phyloP scores from a whole-genome alignment of 2,888 invertebrate genomes.

The Sinopyrophorus schimmeli region DNA sequence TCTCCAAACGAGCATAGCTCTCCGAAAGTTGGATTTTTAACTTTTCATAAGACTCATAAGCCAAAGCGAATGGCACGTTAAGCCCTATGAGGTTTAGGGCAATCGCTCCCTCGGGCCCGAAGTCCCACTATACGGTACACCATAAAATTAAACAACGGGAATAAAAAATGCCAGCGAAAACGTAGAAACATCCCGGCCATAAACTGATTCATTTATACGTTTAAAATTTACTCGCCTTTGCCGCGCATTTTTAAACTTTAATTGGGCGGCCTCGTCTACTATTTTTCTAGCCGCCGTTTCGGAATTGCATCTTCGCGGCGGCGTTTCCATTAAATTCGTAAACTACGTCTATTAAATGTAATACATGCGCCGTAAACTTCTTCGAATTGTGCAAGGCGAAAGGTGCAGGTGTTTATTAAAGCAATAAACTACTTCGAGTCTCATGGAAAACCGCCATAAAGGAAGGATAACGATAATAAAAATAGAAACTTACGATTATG shows the following conservation, averaged over 20 bases:
- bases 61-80: constrained; percentile 29
- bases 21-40: constrained; percentile 27
- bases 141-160: constrained; percentile 24
- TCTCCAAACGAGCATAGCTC: constrained; percentile 3
- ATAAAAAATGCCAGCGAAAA: constrained; percentile 16
- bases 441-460: too few species aligned
- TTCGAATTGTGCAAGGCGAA: background rate
- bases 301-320: too few species aligned
- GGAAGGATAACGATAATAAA: too few species aligned
- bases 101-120: constrained; percentile 25
- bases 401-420: constrained; percentile 2
- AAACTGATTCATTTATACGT: constrained; percentile 10
- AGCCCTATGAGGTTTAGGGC: constrained; percentile 21
- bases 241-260: too few species aligned
- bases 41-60: constrained; percentile 36
- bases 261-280: too few species aligned
- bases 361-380: background rate
- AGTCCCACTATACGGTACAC: constrained; percentile 21
- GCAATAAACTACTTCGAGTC: background rate
- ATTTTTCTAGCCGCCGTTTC: too few species aligned
- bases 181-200: constrained; percentile 8
- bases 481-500: too few species aligned
- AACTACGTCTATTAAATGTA: background rate
- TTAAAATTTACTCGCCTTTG: too few species aligned
- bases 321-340: too few species aligned